Evolutionary conservation across 2,797 vertebrate species (phyloP).

Genomic region (Pempheris klunzingeri): DNA sequence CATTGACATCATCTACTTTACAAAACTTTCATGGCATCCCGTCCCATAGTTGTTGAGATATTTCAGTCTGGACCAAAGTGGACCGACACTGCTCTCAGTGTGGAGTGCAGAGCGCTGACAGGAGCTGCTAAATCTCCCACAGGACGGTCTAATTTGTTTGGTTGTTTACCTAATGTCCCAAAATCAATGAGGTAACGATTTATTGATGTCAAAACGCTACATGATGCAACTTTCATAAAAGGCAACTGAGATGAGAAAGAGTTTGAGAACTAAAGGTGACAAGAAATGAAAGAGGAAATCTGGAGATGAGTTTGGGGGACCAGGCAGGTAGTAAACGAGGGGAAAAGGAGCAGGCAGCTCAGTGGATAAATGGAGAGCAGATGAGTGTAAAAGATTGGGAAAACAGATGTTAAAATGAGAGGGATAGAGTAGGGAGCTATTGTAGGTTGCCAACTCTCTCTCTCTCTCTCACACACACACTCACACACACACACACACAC

Average conservation of each 20-base stretch:
- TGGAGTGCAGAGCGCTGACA: background rate
- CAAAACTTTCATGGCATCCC: background rate
- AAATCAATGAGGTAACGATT: conserved; percentile 39
- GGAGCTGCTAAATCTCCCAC: conserved; percentile 14
- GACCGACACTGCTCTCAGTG: too few relatives aligned
- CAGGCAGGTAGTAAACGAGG: conserved; percentile 15
- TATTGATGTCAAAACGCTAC: conserved; percentile 21
- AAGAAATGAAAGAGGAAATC: conserved; percentile 11
- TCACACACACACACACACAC: conserved; percentile 3
- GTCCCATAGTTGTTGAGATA: background rate
- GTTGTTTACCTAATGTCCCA: conserved; percentile 29
- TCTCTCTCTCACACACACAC: too few relatives aligned
- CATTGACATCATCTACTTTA: too few relatives aligned
- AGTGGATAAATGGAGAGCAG: conserved; percentile 18
- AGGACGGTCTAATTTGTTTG: conserved; percentile 21
- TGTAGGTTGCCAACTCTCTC: conserved; percentile 3
- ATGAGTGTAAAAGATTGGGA: conserved; percentile 7
- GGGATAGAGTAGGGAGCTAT: conserved; percentile 4
- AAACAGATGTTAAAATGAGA: conserved; percentile 51
- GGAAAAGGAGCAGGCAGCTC: background rate
- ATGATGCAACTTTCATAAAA: background rate
- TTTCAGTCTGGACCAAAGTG: too few relatives aligned
- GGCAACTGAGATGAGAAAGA: background rate
- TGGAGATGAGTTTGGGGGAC: conserved; percentile 30
- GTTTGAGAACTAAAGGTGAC: conserved; percentile 19